Evolutionary conservation across 2,888 invertebrate species (phyloP), one percentile per base, ranked within the genome.

Genomic region (Antheraea yamamai): DNA sequence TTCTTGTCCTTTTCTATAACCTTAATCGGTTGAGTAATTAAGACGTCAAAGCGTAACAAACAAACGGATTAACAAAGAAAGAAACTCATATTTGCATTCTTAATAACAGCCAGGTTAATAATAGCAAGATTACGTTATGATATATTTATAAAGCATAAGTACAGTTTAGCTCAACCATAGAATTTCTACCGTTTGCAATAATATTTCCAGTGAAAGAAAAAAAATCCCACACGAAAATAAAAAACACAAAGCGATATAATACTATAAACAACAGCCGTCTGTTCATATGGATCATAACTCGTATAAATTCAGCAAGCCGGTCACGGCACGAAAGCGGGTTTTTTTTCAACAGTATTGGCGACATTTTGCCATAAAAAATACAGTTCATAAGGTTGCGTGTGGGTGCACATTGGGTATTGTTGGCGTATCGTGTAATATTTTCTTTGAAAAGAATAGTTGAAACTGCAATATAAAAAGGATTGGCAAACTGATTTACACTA

Each of bases 341-440:
- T 64, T 64, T n/a, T 66, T 66, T 47, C 12, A 47, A 66, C 64
- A 66, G 39, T 70, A 70, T 70, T 23, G 39, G 70, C 70, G 39
- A 35, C 35, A 35, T 52, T 75, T 51, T 12, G n/a, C 20, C 70
- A 70, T 74, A 52, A 73, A 75, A 66, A 70, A 70, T 39, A 70
- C 70, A 70, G 39, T 70, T 70, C 39, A 70, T 70, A 70, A n/a
- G 39, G 70, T 70, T 39, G 39, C 70, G 70, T 70, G 70, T 70
- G 64, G 64, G 64, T 66, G 64, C 64, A 30, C 64, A 26, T 26
- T 10, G 64, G 26, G 16, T 66, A 30, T 66, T 66, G n/a, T 70
- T 35, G 39, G 20, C 39, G 70, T 70, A 35, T n/a, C 39, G 70
- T 39, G 70, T 20, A 16, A 70, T 39, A 39, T 70, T 70, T 70